These are phyloP conservation scores for Craseonycteris thonglongyai DNA, from an alignment of 2,113 vertebrate genomes.

Conservation along the genomic window DNA sequence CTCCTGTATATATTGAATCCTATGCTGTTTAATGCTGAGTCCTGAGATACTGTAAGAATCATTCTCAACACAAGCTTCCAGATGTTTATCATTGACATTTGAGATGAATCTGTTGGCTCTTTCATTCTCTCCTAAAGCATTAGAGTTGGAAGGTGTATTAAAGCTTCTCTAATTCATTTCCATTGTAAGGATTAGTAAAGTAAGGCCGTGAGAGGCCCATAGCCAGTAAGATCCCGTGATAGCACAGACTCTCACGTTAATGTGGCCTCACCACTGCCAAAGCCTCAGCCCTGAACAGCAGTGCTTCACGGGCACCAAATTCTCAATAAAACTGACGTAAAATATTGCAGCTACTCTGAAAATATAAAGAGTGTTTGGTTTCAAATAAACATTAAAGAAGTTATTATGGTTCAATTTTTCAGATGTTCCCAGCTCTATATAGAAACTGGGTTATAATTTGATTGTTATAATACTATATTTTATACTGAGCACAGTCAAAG, in stretches of 20 bases:
- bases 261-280: neutral
- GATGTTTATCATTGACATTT: neutral
- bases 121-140: neutral
- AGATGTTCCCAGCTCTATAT: neutral
- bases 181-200: neutral
- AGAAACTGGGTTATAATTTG: neutral
- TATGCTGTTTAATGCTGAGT: neutral
- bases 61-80: neutral
- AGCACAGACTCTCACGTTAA: neutral
- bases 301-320: neutral
- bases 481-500: neutral
- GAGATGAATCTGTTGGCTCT: neutral
- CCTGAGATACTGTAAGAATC: neutral
- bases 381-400: neutral
- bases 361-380: neutral
- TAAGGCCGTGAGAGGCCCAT: neutral
- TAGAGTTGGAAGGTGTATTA: neutral
- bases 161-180: neutral
- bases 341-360: neutral
- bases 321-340: neutral
- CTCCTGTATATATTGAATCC: neutral
- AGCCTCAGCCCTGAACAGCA: neutral
- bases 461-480: neutral
- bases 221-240: neutral
- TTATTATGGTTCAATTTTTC: neutral